Evolutionary conservation across 2,113 vertebrate genomes (phyloP).

Genomic region (Probosciger aterrimus): DNA sequence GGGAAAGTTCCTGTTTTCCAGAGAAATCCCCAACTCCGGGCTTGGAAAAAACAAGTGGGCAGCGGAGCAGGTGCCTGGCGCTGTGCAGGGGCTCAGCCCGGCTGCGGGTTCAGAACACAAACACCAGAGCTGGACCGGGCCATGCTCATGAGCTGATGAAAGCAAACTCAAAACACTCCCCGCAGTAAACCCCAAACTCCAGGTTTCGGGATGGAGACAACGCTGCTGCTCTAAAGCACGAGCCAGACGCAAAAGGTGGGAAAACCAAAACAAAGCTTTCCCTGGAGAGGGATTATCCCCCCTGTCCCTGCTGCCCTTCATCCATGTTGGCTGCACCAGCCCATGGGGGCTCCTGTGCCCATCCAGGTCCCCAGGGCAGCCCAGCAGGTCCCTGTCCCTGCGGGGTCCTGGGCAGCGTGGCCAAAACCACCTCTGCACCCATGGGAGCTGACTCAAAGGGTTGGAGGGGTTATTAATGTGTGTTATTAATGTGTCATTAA

Average conservation of each 20-base stretch:
- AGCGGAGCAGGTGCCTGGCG: constrained; percentile 13
- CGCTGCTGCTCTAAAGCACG: not conserved
- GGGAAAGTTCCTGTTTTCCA: constrained; percentile 50
- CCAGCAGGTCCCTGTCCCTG: not conserved
- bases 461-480: not conserved
- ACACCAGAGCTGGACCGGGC: not conserved
- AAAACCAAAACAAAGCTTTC: not conserved
- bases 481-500: not conserved
- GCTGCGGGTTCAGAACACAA: not conserved
- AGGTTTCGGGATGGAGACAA: not conserved
- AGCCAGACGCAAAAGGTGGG: not conserved
- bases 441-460: not conserved
- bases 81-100: not conserved
- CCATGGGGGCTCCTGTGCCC: not conserved
- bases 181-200: not conserved
- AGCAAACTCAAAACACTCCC: not conserved
- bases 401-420: not conserved
- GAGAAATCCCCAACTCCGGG: not conserved
- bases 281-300: not conserved
- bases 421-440: not conserved
- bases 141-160: accelerated
- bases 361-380: not conserved
- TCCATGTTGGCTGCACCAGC: not conserved
- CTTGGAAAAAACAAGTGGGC: constrained; percentile 19
- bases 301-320: not conserved